Percentiles rank a stretch among this genome's conserved stretches.
Conservation (phyloP, 2,888 invertebrate species). For the Nemotelus nigrinus region DNA sequence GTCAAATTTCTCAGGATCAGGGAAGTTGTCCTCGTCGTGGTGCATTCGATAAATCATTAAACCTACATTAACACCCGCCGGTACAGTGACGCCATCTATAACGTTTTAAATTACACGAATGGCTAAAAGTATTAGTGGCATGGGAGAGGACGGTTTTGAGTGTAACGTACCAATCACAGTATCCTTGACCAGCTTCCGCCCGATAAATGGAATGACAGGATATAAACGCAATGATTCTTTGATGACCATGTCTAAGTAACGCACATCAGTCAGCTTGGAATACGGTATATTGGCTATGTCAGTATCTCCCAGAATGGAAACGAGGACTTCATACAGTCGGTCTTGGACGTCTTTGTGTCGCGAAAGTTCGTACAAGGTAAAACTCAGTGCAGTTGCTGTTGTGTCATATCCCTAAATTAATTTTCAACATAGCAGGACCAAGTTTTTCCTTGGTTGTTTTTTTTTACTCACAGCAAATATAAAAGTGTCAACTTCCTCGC, state of each 20-base stretch:
- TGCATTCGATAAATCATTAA: not conserved
- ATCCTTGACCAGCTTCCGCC: slow-evolving; percentile 12
- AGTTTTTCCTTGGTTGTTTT: not conserved
- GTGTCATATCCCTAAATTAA: slow-evolving; percentile 40
- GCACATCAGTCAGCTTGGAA: slow-evolving; percentile 58
- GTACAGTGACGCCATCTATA: not conserved
- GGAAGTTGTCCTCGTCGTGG: slow-evolving; percentile 12
- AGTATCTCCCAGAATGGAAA: slow-evolving; percentile 54
- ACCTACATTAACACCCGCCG: slow-evolving; percentile 1
- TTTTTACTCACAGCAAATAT: slow-evolving; percentile 16
- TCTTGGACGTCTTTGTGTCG: slow-evolving; percentile 54
- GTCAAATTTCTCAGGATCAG: slow-evolving; percentile 15
- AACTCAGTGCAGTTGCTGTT: slow-evolving; percentile 35
- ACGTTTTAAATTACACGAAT: too few relatives aligned
- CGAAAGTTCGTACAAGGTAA: slow-evolving; percentile 41
- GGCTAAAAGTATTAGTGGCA: too few relatives aligned
- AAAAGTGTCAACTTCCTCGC: slow-evolving; percentile 44
- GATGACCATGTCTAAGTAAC: slow-evolving; percentile 61
- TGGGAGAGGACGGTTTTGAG: too few relatives aligned
- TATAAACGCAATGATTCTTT: slow-evolving; percentile 61
- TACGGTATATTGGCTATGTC: slow-evolving; percentile 54
- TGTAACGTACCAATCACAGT: not conserved
- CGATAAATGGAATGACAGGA: slow-evolving; percentile 58
- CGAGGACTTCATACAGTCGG: slow-evolving; percentile 59
- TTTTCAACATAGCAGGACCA: too few relatives aligned